Conservation (phyloP, 2,888 invertebrate species). For the Volucella inanis region DNA sequence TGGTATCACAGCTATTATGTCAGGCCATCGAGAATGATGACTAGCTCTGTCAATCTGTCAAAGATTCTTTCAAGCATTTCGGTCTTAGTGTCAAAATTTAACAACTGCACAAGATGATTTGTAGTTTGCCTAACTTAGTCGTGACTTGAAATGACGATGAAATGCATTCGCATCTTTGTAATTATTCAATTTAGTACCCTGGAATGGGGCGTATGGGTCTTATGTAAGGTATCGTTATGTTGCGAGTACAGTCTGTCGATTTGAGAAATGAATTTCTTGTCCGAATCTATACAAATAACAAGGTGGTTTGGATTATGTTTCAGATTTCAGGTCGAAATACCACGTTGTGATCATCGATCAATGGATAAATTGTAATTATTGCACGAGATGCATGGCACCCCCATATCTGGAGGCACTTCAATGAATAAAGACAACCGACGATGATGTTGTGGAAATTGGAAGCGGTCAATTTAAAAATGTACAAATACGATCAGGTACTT, state of each 20-base stretch:
- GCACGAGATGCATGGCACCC: conserved; percentile 59
- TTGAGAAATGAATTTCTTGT: conserved; percentile 48
- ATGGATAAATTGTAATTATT: conserved; percentile 34
- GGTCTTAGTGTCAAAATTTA: conserved; percentile 23
- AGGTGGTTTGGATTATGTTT: neutral
- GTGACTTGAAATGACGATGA: neutral
- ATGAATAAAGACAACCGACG: conserved; percentile 34
- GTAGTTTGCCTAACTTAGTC: conserved; percentile 12
- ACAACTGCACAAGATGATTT: conserved; percentile 28
- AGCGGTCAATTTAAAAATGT: conserved; percentile 17
- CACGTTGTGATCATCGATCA: conserved; percentile 61
- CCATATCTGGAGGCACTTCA: conserved; percentile 41
- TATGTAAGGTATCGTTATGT: conserved; percentile 5
- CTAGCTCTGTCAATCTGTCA: conserved; percentile 30
- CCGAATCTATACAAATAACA: conserved; percentile 20
- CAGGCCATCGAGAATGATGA: conserved; percentile 47
- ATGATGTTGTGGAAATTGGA: conserved; percentile 60
- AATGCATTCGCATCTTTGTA: conserved; percentile 21
- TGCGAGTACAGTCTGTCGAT: conserved; percentile 1
- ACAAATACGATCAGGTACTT: conserved; percentile 35
- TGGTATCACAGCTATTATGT: conserved; percentile 32
- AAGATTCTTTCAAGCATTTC: conserved; percentile 35
- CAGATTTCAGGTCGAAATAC: conserved; percentile 40
- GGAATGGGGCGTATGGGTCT: conserved; percentile 7
- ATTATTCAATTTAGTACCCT: conserved; percentile 40